A percentile compares a stretch with the other conserved stretches of the same genome.
These are phyloP conservation scores for Gymnobelideus leadbeateri DNA, from an alignment of 2,113 vertebrate species.

Conservation along the genomic window DNA sequence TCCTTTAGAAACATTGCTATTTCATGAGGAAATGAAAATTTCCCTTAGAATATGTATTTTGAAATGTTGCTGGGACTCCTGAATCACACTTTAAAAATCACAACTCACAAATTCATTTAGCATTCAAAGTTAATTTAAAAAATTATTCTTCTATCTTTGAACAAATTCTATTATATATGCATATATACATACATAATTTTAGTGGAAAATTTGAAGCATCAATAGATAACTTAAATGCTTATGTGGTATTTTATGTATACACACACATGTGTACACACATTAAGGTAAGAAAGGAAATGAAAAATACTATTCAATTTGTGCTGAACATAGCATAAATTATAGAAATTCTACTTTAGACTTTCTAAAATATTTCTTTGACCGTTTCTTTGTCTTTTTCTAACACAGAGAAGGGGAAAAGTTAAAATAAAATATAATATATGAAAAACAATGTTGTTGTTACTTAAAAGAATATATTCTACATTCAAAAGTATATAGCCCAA, in stretches of 20 bases:
- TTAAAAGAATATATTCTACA: neutral
- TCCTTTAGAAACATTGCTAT: neutral
- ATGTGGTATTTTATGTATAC: neutral
- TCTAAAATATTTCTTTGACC: neutral
- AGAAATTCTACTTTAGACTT: neutral
- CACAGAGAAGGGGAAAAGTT: neutral
- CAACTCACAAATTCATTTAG: neutral
- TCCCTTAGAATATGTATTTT: neutral
- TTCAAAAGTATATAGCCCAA: neutral
- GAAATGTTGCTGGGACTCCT: neutral
- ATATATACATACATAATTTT: neutral
- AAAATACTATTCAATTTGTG: neutral
- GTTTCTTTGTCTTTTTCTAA: neutral
- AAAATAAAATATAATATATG: neutral
- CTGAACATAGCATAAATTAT: neutral
- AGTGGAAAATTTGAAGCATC: accelerated
- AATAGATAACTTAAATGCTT: accelerated
- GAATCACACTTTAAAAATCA: neutral
- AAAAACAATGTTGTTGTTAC: too few relatives aligned
- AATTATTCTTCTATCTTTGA: neutral
- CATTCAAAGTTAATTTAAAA: neutral
- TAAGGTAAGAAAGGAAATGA: accelerated
- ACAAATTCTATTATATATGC: neutral
- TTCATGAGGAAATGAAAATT: neutral
- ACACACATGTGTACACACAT: accelerated